These are phyloP conservation scores for Nymphalis io DNA, from an alignment of 1,140 invertebrate genomes.

Conservation along the genomic window DNA sequence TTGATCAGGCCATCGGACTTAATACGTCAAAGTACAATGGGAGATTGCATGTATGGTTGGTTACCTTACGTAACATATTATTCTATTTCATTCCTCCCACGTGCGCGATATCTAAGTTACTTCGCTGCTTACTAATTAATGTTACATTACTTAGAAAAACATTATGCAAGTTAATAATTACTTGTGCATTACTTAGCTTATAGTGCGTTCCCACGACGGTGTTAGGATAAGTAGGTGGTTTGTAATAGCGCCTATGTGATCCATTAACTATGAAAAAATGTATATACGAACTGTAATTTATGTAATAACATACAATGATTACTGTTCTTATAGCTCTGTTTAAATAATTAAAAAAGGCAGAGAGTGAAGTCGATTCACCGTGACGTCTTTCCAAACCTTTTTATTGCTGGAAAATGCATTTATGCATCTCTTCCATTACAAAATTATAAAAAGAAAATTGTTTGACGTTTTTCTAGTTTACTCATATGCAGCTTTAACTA, in stretches of 20 bases:
- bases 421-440: no score
- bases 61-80: conserved; percentile 12
- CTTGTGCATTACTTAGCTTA: conserved; percentile 21
- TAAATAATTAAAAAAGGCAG: no score
- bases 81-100: conserved; percentile 38
- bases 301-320: background rate
- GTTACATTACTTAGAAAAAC: conserved; percentile 27
- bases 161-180: conserved; percentile 28
- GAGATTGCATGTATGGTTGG: background rate
- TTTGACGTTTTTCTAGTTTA: no score
- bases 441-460: no score
- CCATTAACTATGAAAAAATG: background rate
- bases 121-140: conserved; percentile 32
- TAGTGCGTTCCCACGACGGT: conserved; percentile 21
- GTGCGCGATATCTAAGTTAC: conserved; percentile 24
- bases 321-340: no score
- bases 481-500: no score
- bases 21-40: conserved; percentile 1
- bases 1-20: background rate
- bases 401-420: no score
- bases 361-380: no score
- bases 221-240: conserved; percentile 1
- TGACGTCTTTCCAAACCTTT: no score
- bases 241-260: conserved; percentile 1
- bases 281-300: background rate